phyloP scores from a whole-genome alignment of 2,113 vertebrate species.

The Genyomyrus donnyi region DNA sequence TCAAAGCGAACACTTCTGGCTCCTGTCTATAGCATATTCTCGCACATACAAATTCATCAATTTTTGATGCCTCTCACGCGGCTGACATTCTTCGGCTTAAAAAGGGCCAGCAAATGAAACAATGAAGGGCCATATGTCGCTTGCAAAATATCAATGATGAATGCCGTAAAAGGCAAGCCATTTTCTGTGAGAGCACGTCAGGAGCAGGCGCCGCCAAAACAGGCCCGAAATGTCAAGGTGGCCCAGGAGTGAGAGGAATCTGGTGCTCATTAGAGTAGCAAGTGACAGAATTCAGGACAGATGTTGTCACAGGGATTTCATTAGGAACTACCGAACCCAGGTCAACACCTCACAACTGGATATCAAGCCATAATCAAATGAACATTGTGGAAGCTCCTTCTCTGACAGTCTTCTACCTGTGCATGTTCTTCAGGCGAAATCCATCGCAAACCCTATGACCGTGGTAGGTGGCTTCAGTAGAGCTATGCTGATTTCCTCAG shows the following conservation, averaged over 20 bases:
- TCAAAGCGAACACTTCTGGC: not conserved
- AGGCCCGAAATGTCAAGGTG: slow-evolving; percentile 52
- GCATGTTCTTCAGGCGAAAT: not conserved
- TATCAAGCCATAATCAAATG: not conserved
- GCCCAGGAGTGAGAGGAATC: slow-evolving; percentile 43
- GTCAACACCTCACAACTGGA: slow-evolving; percentile 9
- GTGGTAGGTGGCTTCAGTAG: not conserved
- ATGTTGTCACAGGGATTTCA: slow-evolving; percentile 47
- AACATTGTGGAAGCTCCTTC: not conserved
- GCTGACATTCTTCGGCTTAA: slow-evolving; percentile 23
- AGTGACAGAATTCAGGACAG: slow-evolving; percentile 43
- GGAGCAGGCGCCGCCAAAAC: slow-evolving; percentile 41
- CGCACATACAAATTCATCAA: slow-evolving; percentile 18
- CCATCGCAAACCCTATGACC: not conserved
- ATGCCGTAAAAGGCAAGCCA: slow-evolving; percentile 35
- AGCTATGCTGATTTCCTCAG: not conserved
- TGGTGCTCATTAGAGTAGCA: slow-evolving; percentile 41
- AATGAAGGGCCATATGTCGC: slow-evolving; percentile 21
- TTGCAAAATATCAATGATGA: slow-evolving; percentile 36
- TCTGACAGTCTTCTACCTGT: not conserved
- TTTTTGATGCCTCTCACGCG: slow-evolving; percentile 31
- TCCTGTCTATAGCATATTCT: not conserved
- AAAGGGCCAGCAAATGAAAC: slow-evolving; percentile 3
- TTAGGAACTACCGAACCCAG: slow-evolving; percentile 29
- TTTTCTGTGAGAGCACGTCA: slow-evolving; percentile 34